Evolutionary conservation across 2,113 vertebrate species (phyloP).

Genomic region (Apodemus speciosus): DNA sequence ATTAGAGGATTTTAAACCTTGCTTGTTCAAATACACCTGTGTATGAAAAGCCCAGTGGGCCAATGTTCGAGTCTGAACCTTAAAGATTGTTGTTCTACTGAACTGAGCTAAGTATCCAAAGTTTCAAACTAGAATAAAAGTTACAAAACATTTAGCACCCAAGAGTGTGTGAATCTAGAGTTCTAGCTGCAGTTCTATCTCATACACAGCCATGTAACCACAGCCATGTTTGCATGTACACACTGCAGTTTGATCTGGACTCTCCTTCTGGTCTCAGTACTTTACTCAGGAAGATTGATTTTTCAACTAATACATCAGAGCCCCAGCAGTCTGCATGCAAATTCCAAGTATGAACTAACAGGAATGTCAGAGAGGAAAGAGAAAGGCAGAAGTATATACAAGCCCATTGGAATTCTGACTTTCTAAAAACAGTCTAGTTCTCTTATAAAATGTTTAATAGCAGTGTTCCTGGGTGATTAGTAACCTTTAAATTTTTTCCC

Average conservation of each 20-base stretch:
- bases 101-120: not conserved
- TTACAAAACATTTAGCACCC: not conserved
- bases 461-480: not conserved
- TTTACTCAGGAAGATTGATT: not conserved
- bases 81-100: not conserved
- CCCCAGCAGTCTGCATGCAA: not conserved
- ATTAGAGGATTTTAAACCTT: not conserved
- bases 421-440: not conserved
- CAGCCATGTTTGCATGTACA: not conserved
- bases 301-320: conserved; percentile 19
- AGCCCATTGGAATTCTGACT: not conserved
- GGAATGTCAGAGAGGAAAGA: not conserved
- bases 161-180: not conserved
- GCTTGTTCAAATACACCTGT: not conserved
- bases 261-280: not conserved
- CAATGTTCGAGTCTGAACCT: not conserved
- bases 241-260: not conserved
- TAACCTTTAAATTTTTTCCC: not conserved
- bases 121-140: not conserved
- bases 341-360: not conserved
- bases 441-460: not conserved
- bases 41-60: not conserved
- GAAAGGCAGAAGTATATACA: not conserved
- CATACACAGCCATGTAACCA: fast-evolving
- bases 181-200: not conserved